Conservation (phyloP, 2,797 vertebrate species). For the Gallinago nigripennis region DNA sequence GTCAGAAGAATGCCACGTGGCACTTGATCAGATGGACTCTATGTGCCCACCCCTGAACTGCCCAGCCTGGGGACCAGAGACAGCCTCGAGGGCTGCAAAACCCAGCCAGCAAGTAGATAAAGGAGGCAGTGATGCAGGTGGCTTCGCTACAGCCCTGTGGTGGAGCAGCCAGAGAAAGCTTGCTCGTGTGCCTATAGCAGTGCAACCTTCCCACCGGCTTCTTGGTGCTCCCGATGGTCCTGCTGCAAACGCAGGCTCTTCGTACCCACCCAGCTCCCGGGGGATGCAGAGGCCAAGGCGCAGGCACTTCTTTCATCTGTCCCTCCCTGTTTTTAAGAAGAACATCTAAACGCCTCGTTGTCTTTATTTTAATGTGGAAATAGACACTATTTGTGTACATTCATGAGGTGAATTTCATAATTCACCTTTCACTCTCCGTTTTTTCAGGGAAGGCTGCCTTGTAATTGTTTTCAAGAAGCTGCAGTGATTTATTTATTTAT, state of each 20-base stretch:
- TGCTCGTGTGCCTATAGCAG: fast-evolving
- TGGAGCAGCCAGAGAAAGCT: neutral
- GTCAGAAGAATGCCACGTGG: fast-evolving
- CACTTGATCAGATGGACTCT: neutral
- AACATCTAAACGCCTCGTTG: neutral
- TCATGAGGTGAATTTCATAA: neutral
- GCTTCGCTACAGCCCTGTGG: fast-evolving
- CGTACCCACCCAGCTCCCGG: neutral
- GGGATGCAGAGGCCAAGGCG: neutral
- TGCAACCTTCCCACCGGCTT: neutral
- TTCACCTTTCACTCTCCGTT: neutral
- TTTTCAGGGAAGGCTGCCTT: neutral
- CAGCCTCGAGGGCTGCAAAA: fast-evolving
- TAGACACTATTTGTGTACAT: neutral
- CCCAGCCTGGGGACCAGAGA: fast-evolving
- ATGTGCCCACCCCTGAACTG: fast-evolving
- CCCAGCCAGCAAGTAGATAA: neutral
- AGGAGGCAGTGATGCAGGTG: fast-evolving
- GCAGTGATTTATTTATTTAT: neutral
- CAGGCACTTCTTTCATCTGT: neutral
- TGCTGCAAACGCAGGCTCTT: neutral
- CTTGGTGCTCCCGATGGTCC: neutral
- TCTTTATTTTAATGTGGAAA: neutral
- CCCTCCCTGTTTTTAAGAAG: neutral
- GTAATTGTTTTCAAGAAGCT: neutral